A percentile compares a stretch with the other conserved stretches of the same genome.
Conservation (phyloP, 2,888 invertebrate species). For the Urechis unicinctus region DNA sequence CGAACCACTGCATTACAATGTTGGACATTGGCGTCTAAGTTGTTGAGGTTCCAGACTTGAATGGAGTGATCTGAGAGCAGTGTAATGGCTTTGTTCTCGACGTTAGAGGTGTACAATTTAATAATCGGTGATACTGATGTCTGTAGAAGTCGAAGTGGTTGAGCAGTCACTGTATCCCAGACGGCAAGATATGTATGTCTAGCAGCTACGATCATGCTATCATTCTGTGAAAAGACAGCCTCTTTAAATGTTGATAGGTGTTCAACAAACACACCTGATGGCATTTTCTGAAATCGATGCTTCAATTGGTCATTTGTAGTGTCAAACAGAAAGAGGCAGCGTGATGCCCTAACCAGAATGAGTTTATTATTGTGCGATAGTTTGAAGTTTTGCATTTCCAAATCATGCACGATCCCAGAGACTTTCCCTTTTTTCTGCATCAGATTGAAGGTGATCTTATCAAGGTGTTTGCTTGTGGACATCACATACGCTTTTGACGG, state of each 20-base stretch:
- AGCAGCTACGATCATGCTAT: constrained; percentile 31
- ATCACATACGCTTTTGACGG: too few species aligned
- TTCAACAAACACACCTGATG: constrained; percentile 32
- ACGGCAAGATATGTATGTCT: constrained; percentile 37
- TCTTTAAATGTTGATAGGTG: constrained; percentile 31
- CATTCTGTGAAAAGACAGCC: constrained; percentile 34
- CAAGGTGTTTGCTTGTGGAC: too few species aligned
- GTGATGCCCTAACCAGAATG: constrained; percentile 28
- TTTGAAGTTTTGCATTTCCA: constrained; percentile 22
- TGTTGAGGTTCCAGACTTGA: constrained; percentile 40
- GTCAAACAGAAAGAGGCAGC: constrained; percentile 30
- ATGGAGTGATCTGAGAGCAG: constrained; percentile 32
- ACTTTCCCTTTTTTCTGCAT: constrained; percentile 15
- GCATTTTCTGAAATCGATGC: constrained; percentile 27
- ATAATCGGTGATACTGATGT: constrained; percentile 23
- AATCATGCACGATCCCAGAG: constrained; percentile 27
- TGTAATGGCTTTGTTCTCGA: constrained; percentile 32
- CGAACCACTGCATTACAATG: constrained; percentile 30
- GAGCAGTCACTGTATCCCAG: constrained; percentile 30
- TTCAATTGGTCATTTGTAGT: constrained; percentile 24
- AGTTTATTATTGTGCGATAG: constrained; percentile 17
- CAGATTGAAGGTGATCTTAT: too few species aligned
- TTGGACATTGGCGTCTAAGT: constrained; percentile 32
- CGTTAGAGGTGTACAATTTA: constrained; percentile 31
- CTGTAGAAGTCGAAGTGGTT: constrained; percentile 23